Percentiles rank a stretch among this genome's conserved stretches.
These are phyloP conservation scores for Cydia fagiglandana DNA, from an alignment of 1,140 invertebrate genomes.

Conservation along the genomic window DNA sequence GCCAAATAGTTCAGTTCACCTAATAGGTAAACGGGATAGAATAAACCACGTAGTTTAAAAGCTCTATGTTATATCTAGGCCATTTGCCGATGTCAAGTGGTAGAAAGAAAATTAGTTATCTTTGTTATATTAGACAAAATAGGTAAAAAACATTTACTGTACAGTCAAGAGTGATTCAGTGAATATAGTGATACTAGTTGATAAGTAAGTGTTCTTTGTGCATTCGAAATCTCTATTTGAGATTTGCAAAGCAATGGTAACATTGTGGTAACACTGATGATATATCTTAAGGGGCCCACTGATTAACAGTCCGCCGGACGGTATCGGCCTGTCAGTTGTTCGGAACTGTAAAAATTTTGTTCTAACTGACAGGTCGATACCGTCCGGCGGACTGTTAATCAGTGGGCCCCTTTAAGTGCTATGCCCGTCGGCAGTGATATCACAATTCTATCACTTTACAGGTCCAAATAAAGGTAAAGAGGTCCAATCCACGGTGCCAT, in stretches of 20 bases:
- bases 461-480: neutral
- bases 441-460: neutral
- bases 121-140: neutral
- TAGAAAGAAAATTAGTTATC: neutral
- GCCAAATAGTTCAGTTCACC: neutral
- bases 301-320: too few species aligned
- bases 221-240: neutral
- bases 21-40: neutral
- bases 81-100: neutral
- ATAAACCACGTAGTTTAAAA: neutral
- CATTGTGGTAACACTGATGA: neutral
- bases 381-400: too few species aligned
- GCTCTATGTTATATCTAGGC: neutral
- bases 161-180: neutral
- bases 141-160: neutral
- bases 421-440: neutral
- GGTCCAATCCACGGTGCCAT: neutral
- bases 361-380: too few species aligned
- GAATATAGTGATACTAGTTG: neutral
- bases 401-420: too few species aligned
- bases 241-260: neutral
- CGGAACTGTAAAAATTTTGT: too few species aligned
- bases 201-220: neutral
- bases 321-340: too few species aligned
- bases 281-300: too few species aligned